These are phyloP conservation scores for Sesia bembeciformis DNA, from an alignment of 2,888 invertebrate species.

Conservation along the genomic window DNA sequence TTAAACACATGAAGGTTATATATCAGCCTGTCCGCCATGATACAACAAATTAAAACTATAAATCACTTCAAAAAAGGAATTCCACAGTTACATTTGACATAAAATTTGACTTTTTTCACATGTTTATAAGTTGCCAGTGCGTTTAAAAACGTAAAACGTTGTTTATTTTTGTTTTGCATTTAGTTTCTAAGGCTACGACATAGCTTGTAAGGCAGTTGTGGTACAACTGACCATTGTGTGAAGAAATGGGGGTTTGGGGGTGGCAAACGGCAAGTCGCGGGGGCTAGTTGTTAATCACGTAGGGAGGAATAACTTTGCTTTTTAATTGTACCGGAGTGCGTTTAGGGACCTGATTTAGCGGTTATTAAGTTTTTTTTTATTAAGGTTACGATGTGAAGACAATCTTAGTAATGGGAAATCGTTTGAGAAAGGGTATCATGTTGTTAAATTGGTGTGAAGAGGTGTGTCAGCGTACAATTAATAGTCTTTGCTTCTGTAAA, in stretches of 20 bases:
- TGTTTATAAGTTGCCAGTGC: conserved; percentile 5
- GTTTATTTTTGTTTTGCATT: conserved; percentile 69
- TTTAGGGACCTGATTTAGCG: conserved; percentile 38
- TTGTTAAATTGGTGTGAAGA: too few species aligned
- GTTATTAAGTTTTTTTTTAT: conserved; percentile 23
- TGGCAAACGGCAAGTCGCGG: conserved; percentile 7
- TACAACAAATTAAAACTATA: conserved; percentile 24
- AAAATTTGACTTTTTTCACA: background rate
- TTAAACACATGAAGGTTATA: conserved; percentile 36
- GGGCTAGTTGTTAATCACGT: conserved; percentile 51
- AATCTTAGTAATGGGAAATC: too few species aligned
- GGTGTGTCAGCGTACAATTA: too few species aligned
- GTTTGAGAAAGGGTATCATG: too few species aligned
- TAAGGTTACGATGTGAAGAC: too few species aligned
- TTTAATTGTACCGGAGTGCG: conserved; percentile 66
- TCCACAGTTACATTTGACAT: conserved; percentile 1
- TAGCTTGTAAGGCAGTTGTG: conserved; percentile 51
- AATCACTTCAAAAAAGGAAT: conserved; percentile 9
- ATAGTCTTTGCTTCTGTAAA: too few species aligned
- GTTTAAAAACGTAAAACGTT: conserved; percentile 17
- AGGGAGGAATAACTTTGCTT: conserved; percentile 66
- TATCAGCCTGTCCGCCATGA: conserved; percentile 34
- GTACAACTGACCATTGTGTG: conserved; percentile 62
- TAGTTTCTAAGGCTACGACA: conserved; percentile 67
- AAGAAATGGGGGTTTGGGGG: conserved; percentile 46